A percentile compares a stretch with the other conserved stretches of the same genome.
Evolutionary conservation across 2,888 invertebrate species (phyloP).

Genomic region (Rhopalosiphum nymphaeae): DNA sequence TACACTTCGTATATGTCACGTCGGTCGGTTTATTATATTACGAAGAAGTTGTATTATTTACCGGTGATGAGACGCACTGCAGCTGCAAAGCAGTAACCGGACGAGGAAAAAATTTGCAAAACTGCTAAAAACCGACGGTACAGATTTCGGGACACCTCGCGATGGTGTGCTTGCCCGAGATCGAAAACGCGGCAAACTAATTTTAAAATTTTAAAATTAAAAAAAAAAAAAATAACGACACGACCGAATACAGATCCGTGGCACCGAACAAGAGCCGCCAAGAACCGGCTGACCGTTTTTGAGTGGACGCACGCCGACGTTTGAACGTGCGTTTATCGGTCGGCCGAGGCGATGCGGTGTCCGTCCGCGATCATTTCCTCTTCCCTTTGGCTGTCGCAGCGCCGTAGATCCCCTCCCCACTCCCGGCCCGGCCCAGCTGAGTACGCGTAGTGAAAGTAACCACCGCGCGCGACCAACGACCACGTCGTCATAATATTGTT

Average conservation of each 20-base stretch:
- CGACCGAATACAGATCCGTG: neutral
- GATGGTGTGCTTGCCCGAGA: neutral
- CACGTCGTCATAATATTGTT: slow-evolving; percentile 20
- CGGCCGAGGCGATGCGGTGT: neutral
- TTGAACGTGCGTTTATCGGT: slow-evolving; percentile 40
- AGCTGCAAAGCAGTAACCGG: neutral
- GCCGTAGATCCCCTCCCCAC: neutral
- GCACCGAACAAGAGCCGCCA: neutral
- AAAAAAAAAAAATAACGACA: neutral
- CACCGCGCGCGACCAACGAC: neutral
- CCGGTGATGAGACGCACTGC: neutral
- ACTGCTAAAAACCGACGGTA: neutral
- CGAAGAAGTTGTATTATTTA: neutral
- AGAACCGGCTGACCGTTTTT: slow-evolving; percentile 35
- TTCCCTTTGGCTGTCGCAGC: slow-evolving; percentile 20
- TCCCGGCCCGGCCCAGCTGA: neutral
- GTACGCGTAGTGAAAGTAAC: slow-evolving; percentile 49
- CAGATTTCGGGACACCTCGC: neutral
- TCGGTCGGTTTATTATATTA: neutral
- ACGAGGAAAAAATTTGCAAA: neutral
- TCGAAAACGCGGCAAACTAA: neutral
- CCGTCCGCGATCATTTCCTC: slow-evolving; percentile 44
- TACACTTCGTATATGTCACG: neutral
- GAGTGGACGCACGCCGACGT: slow-evolving; percentile 42
- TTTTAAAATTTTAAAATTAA: neutral